A percentile compares a stretch with the other conserved stretches of the same genome.
Evolutionary conservation across 2,797 vertebrate species (phyloP).

Genomic region (Staurois parvus): DNA sequence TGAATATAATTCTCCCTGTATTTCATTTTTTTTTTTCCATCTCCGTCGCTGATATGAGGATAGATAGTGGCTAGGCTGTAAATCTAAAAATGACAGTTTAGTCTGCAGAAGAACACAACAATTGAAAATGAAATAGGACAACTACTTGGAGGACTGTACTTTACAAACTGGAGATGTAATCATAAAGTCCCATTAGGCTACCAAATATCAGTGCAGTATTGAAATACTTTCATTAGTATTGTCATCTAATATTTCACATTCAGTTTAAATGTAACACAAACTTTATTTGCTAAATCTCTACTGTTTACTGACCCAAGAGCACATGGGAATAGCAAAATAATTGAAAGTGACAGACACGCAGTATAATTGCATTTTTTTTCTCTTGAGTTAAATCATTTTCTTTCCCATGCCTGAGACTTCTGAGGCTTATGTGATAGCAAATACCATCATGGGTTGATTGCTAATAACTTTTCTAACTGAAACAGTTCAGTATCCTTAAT

Average conservation of each 20-base stretch:
- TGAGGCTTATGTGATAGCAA: constrained; percentile 44
- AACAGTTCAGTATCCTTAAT: neutral
- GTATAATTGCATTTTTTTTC: constrained; percentile 64
- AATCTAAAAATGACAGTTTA: constrained; percentile 57
- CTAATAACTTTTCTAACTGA: constrained; percentile 9
- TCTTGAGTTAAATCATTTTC: constrained; percentile 67
- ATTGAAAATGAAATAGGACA: constrained; percentile 60
- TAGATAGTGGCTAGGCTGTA: constrained; percentile 42
- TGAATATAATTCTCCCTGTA: constrained; percentile 49
- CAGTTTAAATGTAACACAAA: constrained; percentile 69
- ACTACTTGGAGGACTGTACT: constrained; percentile 60
- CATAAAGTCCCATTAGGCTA: constrained; percentile 61
- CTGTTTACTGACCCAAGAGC: constrained; percentile 72
- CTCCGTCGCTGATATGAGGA: constrained; percentile 33
- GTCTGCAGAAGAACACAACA: constrained; percentile 27
- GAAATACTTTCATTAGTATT: constrained; percentile 65
- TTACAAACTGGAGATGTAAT: constrained; percentile 56
- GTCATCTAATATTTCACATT: constrained; percentile 71
- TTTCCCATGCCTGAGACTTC: constrained; percentile 64
- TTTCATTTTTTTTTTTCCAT: constrained; percentile 29
- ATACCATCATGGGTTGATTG: neutral
- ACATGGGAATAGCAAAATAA: constrained; percentile 71
- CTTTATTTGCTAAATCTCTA: constrained; percentile 65
- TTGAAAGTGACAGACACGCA: constrained; percentile 74
- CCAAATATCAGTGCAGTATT: constrained; percentile 59